A percentile compares a stretch with the other conserved stretches of the same genome.
Evolutionary conservation across 2,113 vertebrate species (phyloP).

Genomic region (Polypterus bichir): DNA sequence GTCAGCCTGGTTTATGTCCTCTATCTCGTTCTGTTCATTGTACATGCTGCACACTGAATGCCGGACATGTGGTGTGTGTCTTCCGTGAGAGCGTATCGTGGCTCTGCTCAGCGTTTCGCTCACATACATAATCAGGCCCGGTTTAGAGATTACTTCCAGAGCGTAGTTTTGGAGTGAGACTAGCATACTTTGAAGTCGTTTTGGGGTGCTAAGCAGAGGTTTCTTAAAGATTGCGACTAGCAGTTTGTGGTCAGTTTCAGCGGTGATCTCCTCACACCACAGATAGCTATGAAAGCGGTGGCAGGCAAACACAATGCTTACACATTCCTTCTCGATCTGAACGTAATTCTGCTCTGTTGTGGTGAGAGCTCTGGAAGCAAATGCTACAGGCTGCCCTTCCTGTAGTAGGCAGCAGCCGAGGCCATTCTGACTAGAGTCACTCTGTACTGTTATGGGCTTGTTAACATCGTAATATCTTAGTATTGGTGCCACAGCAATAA

Average conservation of each 20-base stretch:
- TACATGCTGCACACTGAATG: not conserved
- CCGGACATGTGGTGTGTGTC: not conserved
- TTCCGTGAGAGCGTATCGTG: not conserved
- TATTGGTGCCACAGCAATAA: slow-evolving; percentile 7
- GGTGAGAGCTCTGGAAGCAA: slow-evolving; percentile 9
- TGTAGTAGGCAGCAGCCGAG: slow-evolving; percentile 12
- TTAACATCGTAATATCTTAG: slow-evolving; percentile 20
- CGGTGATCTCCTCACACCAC: slow-evolving; percentile 22
- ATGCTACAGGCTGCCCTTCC: slow-evolving; percentile 16
- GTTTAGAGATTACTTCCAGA: slow-evolving; percentile 7
- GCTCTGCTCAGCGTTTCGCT: slow-evolving; percentile 1
- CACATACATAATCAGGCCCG: no score
- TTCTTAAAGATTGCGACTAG: slow-evolving; percentile 19
- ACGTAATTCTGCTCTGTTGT: slow-evolving; percentile 18
- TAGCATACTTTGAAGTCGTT: slow-evolving; percentile 11
- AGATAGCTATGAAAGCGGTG: slow-evolving; percentile 14
- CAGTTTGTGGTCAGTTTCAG: slow-evolving; percentile 30
- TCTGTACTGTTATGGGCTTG: slow-evolving; percentile 12
- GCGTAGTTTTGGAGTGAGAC: slow-evolving; percentile 12
- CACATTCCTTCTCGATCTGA: slow-evolving; percentile 23
- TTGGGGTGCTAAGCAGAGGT: slow-evolving; percentile 15
- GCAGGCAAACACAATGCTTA: slow-evolving; percentile 7
- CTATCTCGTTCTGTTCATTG: not conserved
- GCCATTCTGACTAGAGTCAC: slow-evolving; percentile 13
- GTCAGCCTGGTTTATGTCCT: not conserved